phyloP scores from a whole-genome alignment of 1,140 invertebrate genomes.

The fruit fly (Drosophila melanogaster) region Release_6_plus_ISO1_MT NC_004354.4:10722001-10722500 shows the following conservation, averaged over 20 bases:
- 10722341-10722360: too few relatives aligned
- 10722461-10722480: conserved; percentile 21
- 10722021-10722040: conserved; percentile 8
- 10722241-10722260: background rate
- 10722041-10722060: conserved; percentile 3
- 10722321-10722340: too few relatives aligned
- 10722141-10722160: conserved; percentile 48
- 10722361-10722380: too few relatives aligned
- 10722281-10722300: background rate
- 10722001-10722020: conserved; percentile 16
- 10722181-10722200: conserved; percentile 12
- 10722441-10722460: conserved; percentile 13
- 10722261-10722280: background rate
- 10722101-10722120: conserved; percentile 18
- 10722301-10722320: too few relatives aligned
- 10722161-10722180: conserved; percentile 57
- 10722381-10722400: background rate
- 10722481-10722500: conserved; percentile 64
- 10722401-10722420: background rate
- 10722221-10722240: background rate
- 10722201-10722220: too few relatives aligned
- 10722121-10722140: conserved; percentile 58
- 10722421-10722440: conserved; percentile 28
- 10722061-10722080: too few relatives aligned
- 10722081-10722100: too few relatives aligned